Conservation (phyloP, 2,888 invertebrate species). For the Chymomyza fuscimana region DNA sequence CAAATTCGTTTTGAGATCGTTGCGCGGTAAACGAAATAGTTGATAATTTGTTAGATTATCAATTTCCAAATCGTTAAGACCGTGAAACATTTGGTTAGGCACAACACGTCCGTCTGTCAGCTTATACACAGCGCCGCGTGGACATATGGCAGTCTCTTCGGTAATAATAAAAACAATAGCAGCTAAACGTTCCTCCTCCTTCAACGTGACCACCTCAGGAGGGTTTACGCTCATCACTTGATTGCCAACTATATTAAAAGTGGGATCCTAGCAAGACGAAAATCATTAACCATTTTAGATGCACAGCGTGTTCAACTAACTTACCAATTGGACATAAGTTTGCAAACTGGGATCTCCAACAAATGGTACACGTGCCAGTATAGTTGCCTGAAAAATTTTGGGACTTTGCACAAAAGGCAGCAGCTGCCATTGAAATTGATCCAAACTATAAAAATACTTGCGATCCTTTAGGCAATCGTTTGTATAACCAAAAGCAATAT, state of each 20-base stretch:
- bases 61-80: slow-evolving; percentile 84
- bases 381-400: slow-evolving; percentile 77
- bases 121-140: slow-evolving; percentile 89
- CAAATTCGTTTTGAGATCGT: slow-evolving; percentile 88
- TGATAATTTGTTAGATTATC: slow-evolving; percentile 87
- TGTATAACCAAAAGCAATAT: slow-evolving; percentile 88
- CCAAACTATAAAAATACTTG: slow-evolving; percentile 88
- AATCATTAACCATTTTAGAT: not conserved
- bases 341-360: slow-evolving; percentile 74
- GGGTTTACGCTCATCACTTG: slow-evolving; percentile 79
- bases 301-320: slow-evolving; percentile 3
- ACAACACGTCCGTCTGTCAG: slow-evolving; percentile 86
- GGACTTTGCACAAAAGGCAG: slow-evolving; percentile 80
- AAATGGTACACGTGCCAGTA: slow-evolving; percentile 73
- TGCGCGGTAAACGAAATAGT: slow-evolving; percentile 86
- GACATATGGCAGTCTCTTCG: slow-evolving; percentile 88
- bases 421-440: slow-evolving; percentile 86
- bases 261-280: slow-evolving; percentile 78
- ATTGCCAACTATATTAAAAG: slow-evolving; percentile 80
- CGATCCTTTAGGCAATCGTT: slow-evolving; percentile 87
- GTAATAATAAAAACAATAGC: slow-evolving; percentile 86
- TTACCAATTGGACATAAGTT: slow-evolving; percentile 71
- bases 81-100: slow-evolving; percentile 86
- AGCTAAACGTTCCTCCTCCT: slow-evolving; percentile 89
- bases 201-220: slow-evolving; percentile 82